Conservation (phyloP, 2,113 vertebrate genomes). For the Datnioides undecimradiatus region DNA sequence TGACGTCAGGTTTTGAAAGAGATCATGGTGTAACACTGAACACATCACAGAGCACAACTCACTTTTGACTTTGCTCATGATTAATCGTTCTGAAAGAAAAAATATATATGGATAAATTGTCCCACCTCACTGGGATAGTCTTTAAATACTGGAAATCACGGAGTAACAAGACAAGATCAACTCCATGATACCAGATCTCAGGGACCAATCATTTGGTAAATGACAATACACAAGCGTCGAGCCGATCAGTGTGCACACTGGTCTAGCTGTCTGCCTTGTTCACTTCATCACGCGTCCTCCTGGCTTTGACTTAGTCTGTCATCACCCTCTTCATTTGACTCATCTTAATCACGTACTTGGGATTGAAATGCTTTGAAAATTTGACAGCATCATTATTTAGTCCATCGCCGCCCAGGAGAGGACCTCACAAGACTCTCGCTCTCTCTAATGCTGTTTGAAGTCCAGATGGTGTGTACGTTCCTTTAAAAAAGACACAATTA, state of each 20-base stretch:
- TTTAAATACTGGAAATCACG: constrained; percentile 25
- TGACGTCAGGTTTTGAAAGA: constrained; percentile 30
- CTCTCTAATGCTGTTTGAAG: constrained; percentile 79
- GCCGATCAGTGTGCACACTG: constrained; percentile 26
- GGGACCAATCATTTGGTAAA: constrained; percentile 43
- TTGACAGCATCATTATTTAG: constrained; percentile 86
- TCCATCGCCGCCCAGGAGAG: constrained; percentile 79
- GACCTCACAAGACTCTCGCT: constrained; percentile 68
- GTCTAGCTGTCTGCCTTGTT: constrained; percentile 44
- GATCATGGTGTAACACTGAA: constrained; percentile 15
- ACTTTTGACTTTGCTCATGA: constrained; percentile 33
- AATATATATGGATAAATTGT: background rate
- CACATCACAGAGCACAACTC: constrained; percentile 47
- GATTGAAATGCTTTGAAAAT: constrained; percentile 85
- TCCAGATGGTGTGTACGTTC: constrained; percentile 68
- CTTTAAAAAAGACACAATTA: constrained; percentile 65
- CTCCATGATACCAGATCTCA: constrained; percentile 29
- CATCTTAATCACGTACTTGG: constrained; percentile 70
- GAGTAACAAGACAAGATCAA: constrained; percentile 41
- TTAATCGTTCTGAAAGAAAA: constrained; percentile 14
- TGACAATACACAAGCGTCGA: constrained; percentile 36
- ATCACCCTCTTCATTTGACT: constrained; percentile 70
- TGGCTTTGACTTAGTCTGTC: constrained; percentile 65
- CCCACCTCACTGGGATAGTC: constrained; percentile 29
- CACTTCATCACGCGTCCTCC: constrained; percentile 46